Evolutionary conservation across 2,797 vertebrate species (phyloP), one percentile per base, ranked within the genome.

Genomic region (Triplophysa yarkandensis): DNA sequence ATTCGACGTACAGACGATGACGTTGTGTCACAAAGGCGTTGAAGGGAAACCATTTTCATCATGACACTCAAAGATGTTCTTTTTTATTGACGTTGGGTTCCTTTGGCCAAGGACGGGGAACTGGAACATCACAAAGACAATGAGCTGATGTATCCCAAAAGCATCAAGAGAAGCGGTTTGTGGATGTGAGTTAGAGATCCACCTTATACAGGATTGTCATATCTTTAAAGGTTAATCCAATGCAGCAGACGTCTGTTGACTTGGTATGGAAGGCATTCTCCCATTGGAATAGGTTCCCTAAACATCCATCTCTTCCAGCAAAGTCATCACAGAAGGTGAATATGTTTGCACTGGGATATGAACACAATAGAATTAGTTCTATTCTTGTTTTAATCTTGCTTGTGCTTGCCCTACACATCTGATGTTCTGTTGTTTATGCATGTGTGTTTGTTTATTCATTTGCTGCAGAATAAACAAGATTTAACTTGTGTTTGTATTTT

Each of bases 251-350:
- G 52, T 77, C 71, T 74, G 60, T 72, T 72, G 73, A 77, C 78
- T 81, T 80, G 65, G n/a, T 77, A 69, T 61, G 71, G 64, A 78
- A 48, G 74, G 74, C 68, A 50, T 58, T 67, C 74, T 44, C 68
- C 61, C 41, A 65, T 43, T 57, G 65, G 72, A 21, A 54, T 70
- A 77, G 76, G 77, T 66, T 41, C 43, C 55, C 55, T 69, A 25
- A 39, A 67, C 43, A 44, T 58, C 63, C 48, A 71, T 68, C 76
- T 82, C 80, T 79, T 80, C 81, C 74, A 67, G 80, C 73, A 66
- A 70, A 80, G 87, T 85, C 74, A 86, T 86, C 75, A 83, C 83
- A 79, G 82, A 84, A 87, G 90, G 89, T 88, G 86, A 91, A 89
- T 68, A 13, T 41, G 73, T 44, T 50, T 11, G 36, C n/a, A 70